Evolutionary conservation across 2,113 vertebrate genomes (phyloP).

Genomic region (Hemiscyllium ocellatum): DNA sequence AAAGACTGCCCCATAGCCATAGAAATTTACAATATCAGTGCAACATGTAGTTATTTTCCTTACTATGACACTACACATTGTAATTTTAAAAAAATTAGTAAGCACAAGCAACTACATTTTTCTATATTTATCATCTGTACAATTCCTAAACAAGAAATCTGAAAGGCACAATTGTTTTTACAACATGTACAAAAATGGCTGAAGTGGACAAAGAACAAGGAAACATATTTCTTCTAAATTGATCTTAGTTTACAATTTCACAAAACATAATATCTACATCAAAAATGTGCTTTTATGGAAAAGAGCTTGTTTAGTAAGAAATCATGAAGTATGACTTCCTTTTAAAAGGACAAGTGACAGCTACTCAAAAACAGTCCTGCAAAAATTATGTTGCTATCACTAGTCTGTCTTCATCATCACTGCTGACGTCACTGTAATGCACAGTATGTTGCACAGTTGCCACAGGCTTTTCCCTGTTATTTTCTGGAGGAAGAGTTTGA

Average conservation of each 20-base stretch:
- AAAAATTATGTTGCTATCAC: conserved; percentile 80
- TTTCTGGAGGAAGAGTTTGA: conserved; percentile 44
- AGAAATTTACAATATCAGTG: conserved; percentile 95
- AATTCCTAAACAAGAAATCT: conserved; percentile 88
- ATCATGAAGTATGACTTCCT: background rate
- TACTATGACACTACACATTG: conserved; percentile 54
- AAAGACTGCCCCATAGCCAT: conserved; percentile 81
- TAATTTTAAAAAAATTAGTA: conserved; percentile 66
- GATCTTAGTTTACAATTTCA: conserved; percentile 95
- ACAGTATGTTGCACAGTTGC: conserved; percentile 53
- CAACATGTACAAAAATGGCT: conserved; percentile 98
- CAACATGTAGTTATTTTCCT: conserved; percentile 86
- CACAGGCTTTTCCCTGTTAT: conserved; percentile 46
- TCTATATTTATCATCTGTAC: conserved; percentile 84
- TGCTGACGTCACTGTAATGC: conserved; percentile 79
- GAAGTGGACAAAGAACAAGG: conserved; percentile 68
- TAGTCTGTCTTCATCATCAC: conserved; percentile 90
- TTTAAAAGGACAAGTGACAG: conserved; percentile 4
- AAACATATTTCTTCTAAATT: conserved; percentile 62
- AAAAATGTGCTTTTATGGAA: conserved; percentile 28
- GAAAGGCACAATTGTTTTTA: conserved; percentile 98
- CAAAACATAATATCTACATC: conserved; percentile 44
- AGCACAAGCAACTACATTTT: conserved; percentile 84
- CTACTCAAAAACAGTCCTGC: conserved; percentile 42
- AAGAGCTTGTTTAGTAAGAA: conserved; percentile 5